Evolutionary conservation across 1,140 invertebrate genomes (phyloP).

Genomic region (Drosophila nikananu): DNA sequence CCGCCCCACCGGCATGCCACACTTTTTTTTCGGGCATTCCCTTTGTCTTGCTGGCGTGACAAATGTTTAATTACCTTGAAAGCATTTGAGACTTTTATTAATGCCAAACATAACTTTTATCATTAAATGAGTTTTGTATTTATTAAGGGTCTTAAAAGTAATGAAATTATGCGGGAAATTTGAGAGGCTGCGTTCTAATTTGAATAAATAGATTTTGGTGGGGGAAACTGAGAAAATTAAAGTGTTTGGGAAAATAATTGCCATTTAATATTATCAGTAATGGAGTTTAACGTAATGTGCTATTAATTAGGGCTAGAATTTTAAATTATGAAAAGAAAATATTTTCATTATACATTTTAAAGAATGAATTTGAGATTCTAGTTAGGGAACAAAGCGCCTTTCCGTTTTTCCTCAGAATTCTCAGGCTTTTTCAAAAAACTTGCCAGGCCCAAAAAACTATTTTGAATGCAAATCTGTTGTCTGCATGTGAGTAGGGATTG

Average conservation of each 20-base stretch:
- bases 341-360: too few relatives aligned
- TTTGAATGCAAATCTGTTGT: constrained; percentile 52
- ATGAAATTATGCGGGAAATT: constrained; percentile 38
- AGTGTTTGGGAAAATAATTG: neutral
- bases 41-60: constrained; percentile 36
- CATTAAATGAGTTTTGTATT: constrained; percentile 58
- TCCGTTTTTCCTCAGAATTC: constrained; percentile 1
- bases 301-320: neutral
- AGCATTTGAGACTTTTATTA: constrained; percentile 55
- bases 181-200: constrained; percentile 22
- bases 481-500: constrained; percentile 55
- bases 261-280: neutral
- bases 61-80: constrained; percentile 74
- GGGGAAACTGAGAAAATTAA: neutral
- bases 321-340: too few relatives aligned
- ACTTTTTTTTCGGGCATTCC: constrained; percentile 28
- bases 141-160: constrained; percentile 56
- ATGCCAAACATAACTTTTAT: constrained; percentile 71
- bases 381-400: neutral
- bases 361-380: neutral
- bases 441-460: constrained; percentile 27
- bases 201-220: constrained; percentile 22
- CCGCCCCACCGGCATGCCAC: neutral
- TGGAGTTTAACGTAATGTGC: neutral
- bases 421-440: constrained; percentile 19